These are phyloP conservation scores for Ceratoteleas bidentatus DNA, from an alignment of 1,140 invertebrate species.

Conservation along the genomic window DNA sequence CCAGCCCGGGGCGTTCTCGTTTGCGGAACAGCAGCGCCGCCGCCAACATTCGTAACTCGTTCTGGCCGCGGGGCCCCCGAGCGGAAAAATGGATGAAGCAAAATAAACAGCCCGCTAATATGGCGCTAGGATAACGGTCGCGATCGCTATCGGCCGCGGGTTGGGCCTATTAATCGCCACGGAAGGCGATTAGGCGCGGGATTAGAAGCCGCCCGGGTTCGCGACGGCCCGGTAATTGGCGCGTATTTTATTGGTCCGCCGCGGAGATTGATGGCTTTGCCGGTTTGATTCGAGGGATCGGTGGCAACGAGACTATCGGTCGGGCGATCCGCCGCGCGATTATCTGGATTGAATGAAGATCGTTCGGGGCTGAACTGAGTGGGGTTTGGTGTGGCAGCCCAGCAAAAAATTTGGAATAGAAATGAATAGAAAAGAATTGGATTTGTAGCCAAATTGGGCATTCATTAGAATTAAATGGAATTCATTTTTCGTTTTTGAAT, in stretches of 20 bases:
- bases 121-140: slow-evolving; percentile 51
- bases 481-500: no score
- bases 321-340: no score
- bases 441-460: no score
- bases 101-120: slow-evolving; percentile 55
- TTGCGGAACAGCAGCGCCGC: slow-evolving; percentile 49
- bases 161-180: slow-evolving; percentile 43
- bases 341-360: no score
- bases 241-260: background rate
- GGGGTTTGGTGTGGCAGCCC: no score
- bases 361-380: no score
- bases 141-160: slow-evolving; percentile 35
- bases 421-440: no score
- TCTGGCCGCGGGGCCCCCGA: slow-evolving; percentile 9
- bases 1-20: slow-evolving; percentile 42
- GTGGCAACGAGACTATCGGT: no score
- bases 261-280: no score
- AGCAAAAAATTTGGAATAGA: no score
- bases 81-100: slow-evolving; percentile 12
- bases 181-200: slow-evolving; percentile 19
- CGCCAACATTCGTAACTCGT: slow-evolving; percentile 57
- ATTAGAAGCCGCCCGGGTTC: slow-evolving; percentile 15
- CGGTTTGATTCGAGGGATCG: no score
- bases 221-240: slow-evolving; percentile 1
- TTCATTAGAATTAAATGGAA: no score